phyloP scores from a whole-genome alignment of 2,888 invertebrate species.

The Thymelicus sylvestris region DNA sequence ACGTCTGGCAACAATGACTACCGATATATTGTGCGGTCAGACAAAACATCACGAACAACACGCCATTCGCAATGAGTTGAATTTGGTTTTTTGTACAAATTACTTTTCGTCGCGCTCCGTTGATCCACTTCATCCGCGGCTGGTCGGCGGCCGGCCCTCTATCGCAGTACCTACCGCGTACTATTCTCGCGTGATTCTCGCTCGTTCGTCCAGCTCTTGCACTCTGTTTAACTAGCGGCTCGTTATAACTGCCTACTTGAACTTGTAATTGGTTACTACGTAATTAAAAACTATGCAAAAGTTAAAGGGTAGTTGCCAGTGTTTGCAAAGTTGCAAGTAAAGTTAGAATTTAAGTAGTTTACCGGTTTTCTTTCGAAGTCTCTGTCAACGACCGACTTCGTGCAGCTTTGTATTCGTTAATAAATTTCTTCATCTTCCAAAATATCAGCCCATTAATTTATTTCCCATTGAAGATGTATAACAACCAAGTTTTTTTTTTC shows the following conservation, averaged over 20 bases:
- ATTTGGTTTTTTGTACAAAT: constrained; percentile 83
- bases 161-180: not conserved
- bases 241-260: constrained; percentile 17
- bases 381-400: constrained; percentile 61
- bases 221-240: constrained; percentile 37
- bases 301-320: constrained; percentile 52
- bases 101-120: constrained; percentile 83
- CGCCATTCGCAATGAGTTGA: constrained; percentile 81
- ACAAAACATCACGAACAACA: constrained; percentile 82
- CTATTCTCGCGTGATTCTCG: constrained; percentile 41
- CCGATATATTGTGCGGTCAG: constrained; percentile 82
- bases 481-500: too few relatives aligned
- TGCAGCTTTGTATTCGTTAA: constrained; percentile 70
- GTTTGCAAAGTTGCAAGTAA: constrained; percentile 14
- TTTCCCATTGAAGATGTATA: not conserved
- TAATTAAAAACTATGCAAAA: not conserved
- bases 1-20: constrained; percentile 79
- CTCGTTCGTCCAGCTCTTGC: constrained; percentile 52
- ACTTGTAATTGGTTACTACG: too few relatives aligned
- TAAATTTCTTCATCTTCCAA: constrained; percentile 63
- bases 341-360: constrained; percentile 25
- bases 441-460: constrained; percentile 7
- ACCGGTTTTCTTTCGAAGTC: constrained; percentile 53
- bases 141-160: constrained; percentile 53
- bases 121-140: constrained; percentile 74